phyloP scores from a whole-genome alignment of 2,113 vertebrate genomes.

The Catharus minimus region DNA sequence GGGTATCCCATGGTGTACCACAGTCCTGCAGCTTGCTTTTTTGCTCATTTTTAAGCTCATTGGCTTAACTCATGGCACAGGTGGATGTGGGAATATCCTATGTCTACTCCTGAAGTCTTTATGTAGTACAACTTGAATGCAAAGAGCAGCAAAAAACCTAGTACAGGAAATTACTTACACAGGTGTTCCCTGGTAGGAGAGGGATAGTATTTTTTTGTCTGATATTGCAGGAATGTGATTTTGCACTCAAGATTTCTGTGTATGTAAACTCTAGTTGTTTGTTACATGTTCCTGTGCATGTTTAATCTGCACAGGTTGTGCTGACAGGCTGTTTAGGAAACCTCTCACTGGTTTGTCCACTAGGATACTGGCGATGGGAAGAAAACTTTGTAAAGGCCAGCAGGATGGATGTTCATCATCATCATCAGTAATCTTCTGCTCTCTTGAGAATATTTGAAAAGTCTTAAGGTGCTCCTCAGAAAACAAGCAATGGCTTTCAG shows the following conservation, averaged over 20 bases:
- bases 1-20: background rate
- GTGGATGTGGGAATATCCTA: background rate
- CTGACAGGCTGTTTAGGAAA: background rate
- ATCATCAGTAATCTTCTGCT: background rate
- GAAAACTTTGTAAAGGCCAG: background rate
- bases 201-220: background rate
- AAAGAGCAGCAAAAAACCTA: background rate
- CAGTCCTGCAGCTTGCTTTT: background rate
- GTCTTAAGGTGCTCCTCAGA: background rate
- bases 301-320: background rate
- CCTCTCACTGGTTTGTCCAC: background rate
- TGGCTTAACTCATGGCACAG: background rate
- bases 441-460: background rate
- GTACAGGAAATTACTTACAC: background rate
- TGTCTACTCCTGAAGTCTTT: background rate
- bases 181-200: background rate
- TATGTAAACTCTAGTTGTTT: background rate
- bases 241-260: background rate
- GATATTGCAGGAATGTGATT: background rate
- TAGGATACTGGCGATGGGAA: background rate
- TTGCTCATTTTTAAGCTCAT: background rate
- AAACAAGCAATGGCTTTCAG: background rate
- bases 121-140: background rate
- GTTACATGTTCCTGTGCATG: rapidly evolving
- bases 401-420: background rate